Evolutionary conservation across 2,113 vertebrate genomes (phyloP).

Genomic region (Psophia crepitans): DNA sequence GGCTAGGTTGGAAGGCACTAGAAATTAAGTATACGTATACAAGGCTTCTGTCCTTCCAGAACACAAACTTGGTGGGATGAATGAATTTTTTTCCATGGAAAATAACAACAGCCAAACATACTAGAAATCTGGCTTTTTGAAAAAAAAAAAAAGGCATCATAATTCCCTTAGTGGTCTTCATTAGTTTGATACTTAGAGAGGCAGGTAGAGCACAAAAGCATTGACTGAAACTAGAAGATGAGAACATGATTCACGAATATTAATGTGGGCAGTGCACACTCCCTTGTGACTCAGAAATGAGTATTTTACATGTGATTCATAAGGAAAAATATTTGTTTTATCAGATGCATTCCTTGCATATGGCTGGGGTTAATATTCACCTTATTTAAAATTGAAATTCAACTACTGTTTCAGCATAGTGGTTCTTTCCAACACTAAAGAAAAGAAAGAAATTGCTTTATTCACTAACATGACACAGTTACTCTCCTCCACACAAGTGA

Average conservation of each 20-base stretch:
- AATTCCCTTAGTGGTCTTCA: not conserved
- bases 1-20: not conserved
- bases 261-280: slow-evolving; percentile 24
- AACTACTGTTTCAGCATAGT: not conserved
- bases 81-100: not conserved
- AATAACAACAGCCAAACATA: not conserved
- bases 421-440: not conserved
- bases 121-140: not conserved
- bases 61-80: not conserved
- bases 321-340: slow-evolving; percentile 39
- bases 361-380: not conserved
- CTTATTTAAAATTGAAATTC: slow-evolving; percentile 36
- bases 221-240: not conserved
- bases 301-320: slow-evolving; percentile 34
- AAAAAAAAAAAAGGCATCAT: not conserved
- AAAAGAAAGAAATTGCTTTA: slow-evolving; percentile 1
- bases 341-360: not conserved
- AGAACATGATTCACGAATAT: slow-evolving; percentile 21
- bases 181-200: not conserved
- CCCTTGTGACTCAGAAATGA: slow-evolving; percentile 36
- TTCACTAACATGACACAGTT: not conserved
- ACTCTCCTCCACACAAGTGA: not conserved
- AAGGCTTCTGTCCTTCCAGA: not conserved
- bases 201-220: not conserved
- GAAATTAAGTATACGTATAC: not conserved